A percentile compares a stretch with the other conserved stretches of the same genome.
phyloP scores from a whole-genome alignment of 2,113 vertebrate species.

The Pangasianodon gigas region DNA sequence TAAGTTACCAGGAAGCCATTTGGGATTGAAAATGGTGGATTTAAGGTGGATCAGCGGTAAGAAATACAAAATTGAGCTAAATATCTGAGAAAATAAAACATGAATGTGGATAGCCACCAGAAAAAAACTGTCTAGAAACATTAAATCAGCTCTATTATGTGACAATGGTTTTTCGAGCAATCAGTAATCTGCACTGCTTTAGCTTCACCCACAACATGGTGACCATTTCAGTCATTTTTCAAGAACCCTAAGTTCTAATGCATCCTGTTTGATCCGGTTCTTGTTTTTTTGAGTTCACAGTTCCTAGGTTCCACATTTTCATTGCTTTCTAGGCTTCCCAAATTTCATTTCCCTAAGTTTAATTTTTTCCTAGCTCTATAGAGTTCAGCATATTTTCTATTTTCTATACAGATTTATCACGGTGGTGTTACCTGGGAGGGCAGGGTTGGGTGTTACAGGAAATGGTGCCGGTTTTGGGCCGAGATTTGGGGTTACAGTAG shows the following conservation, averaged over 20 bases:
- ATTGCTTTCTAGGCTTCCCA: background rate
- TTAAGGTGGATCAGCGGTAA: background rate
- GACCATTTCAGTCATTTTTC: background rate
- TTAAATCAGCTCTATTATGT: background rate
- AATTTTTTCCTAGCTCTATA: background rate
- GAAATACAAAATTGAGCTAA: background rate
- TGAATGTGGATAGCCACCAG: too few species aligned
- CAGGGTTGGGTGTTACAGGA: slow-evolving; percentile 82
- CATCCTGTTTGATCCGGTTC: background rate
- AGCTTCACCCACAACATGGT: background rate
- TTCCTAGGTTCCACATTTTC: background rate
- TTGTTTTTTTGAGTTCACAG: background rate
- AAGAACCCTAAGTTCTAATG: background rate
- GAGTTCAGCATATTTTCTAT: background rate
- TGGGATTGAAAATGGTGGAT: background rate
- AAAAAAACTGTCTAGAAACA: background rate
- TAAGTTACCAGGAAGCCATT: background rate
- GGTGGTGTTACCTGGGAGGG: slow-evolving; percentile 77
- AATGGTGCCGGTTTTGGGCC: slow-evolving; percentile 70
- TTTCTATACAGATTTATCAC: background rate
- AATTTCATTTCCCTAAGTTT: background rate
- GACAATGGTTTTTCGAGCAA: background rate
- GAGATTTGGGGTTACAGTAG: slow-evolving; percentile 76
- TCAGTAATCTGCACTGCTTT: background rate
- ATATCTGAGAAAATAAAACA: background rate